Conservation (phyloP, 2,797 vertebrate species). For the Allobates femoralis region DNA sequence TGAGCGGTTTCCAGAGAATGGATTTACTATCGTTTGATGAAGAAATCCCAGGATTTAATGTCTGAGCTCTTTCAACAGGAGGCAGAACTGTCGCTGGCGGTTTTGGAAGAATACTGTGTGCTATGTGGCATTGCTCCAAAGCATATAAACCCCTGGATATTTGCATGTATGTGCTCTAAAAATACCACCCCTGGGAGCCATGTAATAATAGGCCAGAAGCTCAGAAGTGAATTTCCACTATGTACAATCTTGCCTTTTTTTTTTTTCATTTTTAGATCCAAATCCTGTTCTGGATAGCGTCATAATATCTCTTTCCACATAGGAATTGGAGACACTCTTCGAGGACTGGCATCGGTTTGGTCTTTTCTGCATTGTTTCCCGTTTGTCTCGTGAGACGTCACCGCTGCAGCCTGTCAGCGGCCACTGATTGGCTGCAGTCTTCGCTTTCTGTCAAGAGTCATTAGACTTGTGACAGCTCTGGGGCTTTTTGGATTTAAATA, state of each 20-base stretch:
- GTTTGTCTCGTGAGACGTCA: no score
- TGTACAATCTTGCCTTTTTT: neutral
- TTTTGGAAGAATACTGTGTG: constrained; percentile 7
- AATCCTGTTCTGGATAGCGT: neutral
- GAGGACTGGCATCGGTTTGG: no score
- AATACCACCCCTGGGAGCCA: neutral
- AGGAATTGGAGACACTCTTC: no score
- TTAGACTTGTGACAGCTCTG: no score
- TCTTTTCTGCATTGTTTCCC: no score
- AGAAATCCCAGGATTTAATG: constrained; percentile 15
- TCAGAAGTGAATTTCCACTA: neutral
- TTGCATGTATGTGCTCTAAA: neutral
- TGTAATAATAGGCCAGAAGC: neutral
- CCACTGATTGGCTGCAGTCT: no score
- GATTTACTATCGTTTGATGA: neutral
- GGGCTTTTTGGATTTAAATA: no score
- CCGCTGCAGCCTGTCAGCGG: no score
- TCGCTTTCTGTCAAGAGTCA: no score
- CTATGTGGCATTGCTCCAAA: neutral
- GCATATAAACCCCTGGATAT: constrained; percentile 5
- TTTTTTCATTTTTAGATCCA: no score
- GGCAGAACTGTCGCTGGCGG: neutral
- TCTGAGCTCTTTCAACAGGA: neutral
- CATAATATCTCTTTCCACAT: neutral
- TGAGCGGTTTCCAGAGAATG: neutral